Evolutionary conservation across 2,888 invertebrate species (phyloP).

Genomic region (Drosophila hamatofila): DNA sequence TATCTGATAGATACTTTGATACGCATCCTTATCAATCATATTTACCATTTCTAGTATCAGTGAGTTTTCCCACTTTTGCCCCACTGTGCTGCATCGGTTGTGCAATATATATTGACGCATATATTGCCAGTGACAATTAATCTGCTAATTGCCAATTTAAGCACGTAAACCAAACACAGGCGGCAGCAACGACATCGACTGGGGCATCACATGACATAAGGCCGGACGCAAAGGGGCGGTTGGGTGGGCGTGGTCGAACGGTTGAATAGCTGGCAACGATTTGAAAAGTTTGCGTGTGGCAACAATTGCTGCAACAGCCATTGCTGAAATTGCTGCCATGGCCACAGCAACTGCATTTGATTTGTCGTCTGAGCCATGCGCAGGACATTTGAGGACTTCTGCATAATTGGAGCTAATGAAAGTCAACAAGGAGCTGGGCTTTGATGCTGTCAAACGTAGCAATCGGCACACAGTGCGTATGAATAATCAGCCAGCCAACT

Average conservation of each 20-base stretch:
- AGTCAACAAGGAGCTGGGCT: slow-evolving; percentile 53
- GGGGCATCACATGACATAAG: slow-evolving; percentile 27
- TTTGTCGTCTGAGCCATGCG: slow-evolving; percentile 66
- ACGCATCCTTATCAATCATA: too few species aligned
- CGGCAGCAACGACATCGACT: slow-evolving; percentile 39
- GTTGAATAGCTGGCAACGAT: slow-evolving; percentile 37
- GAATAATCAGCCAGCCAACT: slow-evolving; percentile 63
- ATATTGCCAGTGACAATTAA: slow-evolving; percentile 80
- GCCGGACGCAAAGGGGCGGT: background rate
- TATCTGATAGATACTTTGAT: too few species aligned
- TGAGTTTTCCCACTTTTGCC: background rate
- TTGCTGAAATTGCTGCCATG: slow-evolving; percentile 20
- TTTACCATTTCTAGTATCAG: background rate
- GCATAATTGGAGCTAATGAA: slow-evolving; percentile 72
- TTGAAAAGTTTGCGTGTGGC: slow-evolving; percentile 53
- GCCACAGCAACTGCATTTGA: slow-evolving; percentile 58
- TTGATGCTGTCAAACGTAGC: slow-evolving; percentile 7
- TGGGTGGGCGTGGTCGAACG: background rate
- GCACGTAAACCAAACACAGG: slow-evolving; percentile 79
- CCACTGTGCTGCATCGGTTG: slow-evolving; percentile 50
- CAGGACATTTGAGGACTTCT: slow-evolving; percentile 59
- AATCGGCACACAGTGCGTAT: slow-evolving; percentile 49
- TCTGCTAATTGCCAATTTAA: slow-evolving; percentile 81
- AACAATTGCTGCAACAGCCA: slow-evolving; percentile 36
- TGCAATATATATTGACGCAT: slow-evolving; percentile 78